Evolutionary conservation across 2,888 invertebrate genomes (phyloP), one percentile per base, ranked within the genome.

Genomic region (Drosophila longiperda): DNA sequence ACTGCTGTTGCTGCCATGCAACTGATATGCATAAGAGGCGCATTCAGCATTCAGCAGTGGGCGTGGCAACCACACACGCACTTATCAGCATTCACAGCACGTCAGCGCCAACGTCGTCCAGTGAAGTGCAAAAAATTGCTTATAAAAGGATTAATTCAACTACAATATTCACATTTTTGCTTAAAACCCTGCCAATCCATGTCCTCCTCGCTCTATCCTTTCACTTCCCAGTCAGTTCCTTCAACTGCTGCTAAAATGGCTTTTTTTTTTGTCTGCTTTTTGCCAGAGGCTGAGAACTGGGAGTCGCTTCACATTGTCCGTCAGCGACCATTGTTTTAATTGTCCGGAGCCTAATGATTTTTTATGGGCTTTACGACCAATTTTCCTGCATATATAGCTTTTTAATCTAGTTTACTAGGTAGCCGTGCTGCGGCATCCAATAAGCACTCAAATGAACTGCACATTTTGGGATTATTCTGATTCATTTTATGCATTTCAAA

Each of bases 121-220:
- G 49, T 83, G 77, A 78, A 85, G 82, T 83, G 89, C 75, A 80
- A 79, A 82, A 78, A 89, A 89, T 88, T 89, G 88, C 89, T 81
- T 90, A 88, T 83, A 88, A 90, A 83, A 78, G 87, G 84, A 90
- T 88, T 88, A 90, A 90, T 90, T 90, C 87, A 83, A 90, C 88
- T 87, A 83, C 90, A 84, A 79, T 80, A 80, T 83, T 81, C 80
- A 65, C 74, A 71, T 71, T 79, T 29, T 29, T 29, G 29, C 29
- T 29, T 29, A 6, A 29, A 29, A 29, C 29, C 29, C 29, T 0
- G 29, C 29, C 29, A 29, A 38, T 53, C 59, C 48, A 40, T 40
- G 42, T 62, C 45, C 17, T 7, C 26, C n/a, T 38, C 36, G 34
- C 23, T 38, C 38, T 58, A 32, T 49, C 17, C 5, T 17, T 26